These are phyloP conservation scores for Scleropages formosus DNA, from an alignment of 2,797 vertebrate genomes.

Conservation along the genomic window DNA sequence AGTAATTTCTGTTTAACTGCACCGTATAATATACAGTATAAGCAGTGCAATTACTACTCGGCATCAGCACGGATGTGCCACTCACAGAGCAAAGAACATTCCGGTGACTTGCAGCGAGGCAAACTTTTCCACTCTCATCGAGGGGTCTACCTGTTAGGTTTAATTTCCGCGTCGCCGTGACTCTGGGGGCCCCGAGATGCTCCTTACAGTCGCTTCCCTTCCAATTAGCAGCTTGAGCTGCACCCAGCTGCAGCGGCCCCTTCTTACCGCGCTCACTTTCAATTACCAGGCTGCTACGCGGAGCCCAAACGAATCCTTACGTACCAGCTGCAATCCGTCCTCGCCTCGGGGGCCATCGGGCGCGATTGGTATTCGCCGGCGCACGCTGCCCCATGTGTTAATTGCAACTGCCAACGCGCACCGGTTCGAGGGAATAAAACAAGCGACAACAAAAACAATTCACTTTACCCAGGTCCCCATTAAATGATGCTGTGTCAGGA, in stretches of 20 bases:
- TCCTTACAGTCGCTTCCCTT: not conserved
- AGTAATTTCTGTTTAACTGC: too few relatives aligned
- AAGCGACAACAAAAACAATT: not conserved
- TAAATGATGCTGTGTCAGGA: not conserved
- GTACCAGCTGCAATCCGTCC: constrained; percentile 19
- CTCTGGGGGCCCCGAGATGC: not conserved
- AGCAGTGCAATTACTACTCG: too few relatives aligned
- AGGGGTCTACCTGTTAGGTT: not conserved
- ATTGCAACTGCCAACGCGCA: constrained; percentile 16
- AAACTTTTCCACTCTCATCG: not conserved
- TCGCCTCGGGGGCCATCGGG: constrained; percentile 11
- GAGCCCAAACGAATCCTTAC: constrained; percentile 16
- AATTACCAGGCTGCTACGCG: not conserved
- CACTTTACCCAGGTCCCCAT: not conserved
- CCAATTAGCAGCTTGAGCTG: constrained; percentile 3
- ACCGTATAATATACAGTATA: too few relatives aligned
- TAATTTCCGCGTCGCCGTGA: not conserved
- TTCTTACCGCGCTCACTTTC: not conserved
- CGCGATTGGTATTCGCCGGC: constrained; percentile 23
- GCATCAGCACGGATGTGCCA: too few relatives aligned
- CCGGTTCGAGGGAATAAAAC: constrained; percentile 3
- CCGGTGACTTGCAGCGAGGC: not conserved
- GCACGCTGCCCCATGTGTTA: constrained; percentile 10
- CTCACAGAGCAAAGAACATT: too few relatives aligned
- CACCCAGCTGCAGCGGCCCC: not conserved